Conservation (phyloP, 2,113 vertebrate genomes). For the Dicerorhinus sumatrensis region DNA sequence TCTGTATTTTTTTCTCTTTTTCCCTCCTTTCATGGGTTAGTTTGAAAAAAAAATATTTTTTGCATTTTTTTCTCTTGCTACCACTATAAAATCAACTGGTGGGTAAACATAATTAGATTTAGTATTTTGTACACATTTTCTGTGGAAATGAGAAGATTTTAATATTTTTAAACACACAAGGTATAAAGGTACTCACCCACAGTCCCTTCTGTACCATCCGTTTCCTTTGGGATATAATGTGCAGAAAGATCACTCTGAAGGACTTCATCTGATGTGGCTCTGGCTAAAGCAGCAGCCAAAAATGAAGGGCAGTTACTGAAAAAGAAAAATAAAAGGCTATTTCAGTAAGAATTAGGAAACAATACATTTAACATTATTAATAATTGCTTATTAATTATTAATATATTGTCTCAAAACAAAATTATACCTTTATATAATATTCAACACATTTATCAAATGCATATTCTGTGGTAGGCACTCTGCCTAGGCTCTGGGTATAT, state of each 20-base stretch:
- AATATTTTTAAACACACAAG: neutral
- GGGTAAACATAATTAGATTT: neutral
- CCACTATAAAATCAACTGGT: neutral
- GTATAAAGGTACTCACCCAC: conserved; percentile 90
- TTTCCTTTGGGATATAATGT: conserved; percentile 91
- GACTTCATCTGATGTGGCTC: conserved; percentile 94
- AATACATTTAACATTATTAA: conserved; percentile 22
- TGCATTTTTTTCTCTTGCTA: neutral
- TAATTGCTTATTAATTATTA: neutral
- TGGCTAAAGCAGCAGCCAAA: conserved; percentile 96
- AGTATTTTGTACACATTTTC: neutral
- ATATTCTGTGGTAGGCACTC: neutral
- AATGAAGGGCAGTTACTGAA: conserved; percentile 97
- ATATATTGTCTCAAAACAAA: conserved; percentile 34
- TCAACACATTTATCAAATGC: neutral
- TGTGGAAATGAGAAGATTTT: neutral
- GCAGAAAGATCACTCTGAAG: conserved; percentile 95
- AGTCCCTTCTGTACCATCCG: conserved; percentile 92
- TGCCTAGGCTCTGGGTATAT: neutral
- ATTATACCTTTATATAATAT: conserved; percentile 20
- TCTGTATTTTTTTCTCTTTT: neutral
- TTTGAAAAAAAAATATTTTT: neutral
- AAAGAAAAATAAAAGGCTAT: conserved; percentile 68
- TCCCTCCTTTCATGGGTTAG: neutral
- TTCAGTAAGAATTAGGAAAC: conserved; percentile 60